Percentiles rank a stretch among this genome's conserved stretches.
Conservation (phyloP, 2,888 invertebrate species). For the Drosophila meridionalis region DNA sequence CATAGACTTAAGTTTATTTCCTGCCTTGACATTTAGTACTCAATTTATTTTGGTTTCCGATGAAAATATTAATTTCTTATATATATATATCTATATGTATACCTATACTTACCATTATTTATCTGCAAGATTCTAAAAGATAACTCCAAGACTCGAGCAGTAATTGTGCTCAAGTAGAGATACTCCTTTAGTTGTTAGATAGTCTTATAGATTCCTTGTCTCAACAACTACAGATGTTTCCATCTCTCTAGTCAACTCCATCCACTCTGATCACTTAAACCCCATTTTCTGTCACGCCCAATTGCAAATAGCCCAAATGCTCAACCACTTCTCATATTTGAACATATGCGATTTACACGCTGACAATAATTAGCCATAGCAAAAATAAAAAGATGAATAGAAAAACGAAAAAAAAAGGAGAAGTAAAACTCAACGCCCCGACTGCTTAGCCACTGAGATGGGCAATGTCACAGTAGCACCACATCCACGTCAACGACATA, state of each 20-base stretch:
- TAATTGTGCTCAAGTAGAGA: not conserved
- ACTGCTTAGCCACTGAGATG: conserved; percentile 46
- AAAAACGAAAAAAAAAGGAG: conserved; percentile 20
- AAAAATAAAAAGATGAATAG: conserved; percentile 40
- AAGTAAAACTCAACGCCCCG: conserved; percentile 37
- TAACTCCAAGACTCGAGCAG: not conserved
- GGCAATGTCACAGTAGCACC: conserved; percentile 52
- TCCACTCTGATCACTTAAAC: conserved; percentile 3
- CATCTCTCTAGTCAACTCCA: not conserved
- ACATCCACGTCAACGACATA: conserved; percentile 70
- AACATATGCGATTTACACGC: conserved; percentile 68
- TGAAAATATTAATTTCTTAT: no score
- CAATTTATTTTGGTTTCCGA: not conserved
- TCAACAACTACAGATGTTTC: not conserved
- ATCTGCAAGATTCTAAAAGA: not conserved
- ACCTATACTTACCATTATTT: not conserved
- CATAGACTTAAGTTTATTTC: not conserved
- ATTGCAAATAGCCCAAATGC: conserved; percentile 11
- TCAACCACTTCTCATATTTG: conserved; percentile 50
- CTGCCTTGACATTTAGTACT: not conserved
- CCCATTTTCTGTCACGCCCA: conserved; percentile 4
- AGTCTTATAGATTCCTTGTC: not conserved
- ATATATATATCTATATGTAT: not conserved
- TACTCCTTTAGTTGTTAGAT: not conserved
- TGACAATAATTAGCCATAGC: conserved; percentile 71